Percentiles rank a stretch among this genome's conserved stretches.
Evolutionary conservation across 2,888 invertebrate species (phyloP).

Genomic region (Ophion ellenae): DNA sequence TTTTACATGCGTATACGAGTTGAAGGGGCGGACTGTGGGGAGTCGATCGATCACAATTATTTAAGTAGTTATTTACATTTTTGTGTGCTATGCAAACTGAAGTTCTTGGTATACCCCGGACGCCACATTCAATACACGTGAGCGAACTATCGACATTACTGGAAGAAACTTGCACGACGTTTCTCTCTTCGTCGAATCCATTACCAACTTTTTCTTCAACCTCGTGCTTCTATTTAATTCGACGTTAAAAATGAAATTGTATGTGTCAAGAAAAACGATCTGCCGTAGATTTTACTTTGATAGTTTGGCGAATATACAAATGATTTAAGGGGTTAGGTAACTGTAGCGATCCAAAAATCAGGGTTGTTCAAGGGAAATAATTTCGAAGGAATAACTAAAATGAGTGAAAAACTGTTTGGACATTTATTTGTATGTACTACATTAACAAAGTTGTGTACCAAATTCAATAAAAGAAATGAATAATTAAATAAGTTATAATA

Average conservation of each 20-base stretch:
- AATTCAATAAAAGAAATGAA: too few relatives aligned
- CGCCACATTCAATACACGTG: not conserved
- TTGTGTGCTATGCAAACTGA: not conserved
- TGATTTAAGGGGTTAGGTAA: not conserved
- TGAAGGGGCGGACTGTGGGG: constrained; percentile 19
- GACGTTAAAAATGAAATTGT: not conserved
- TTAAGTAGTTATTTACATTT: not conserved
- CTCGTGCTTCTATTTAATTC: not conserved
- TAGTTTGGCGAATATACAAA: not conserved
- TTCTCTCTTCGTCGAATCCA: not conserved
- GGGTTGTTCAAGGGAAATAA: too few relatives aligned
- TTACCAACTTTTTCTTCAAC: not conserved
- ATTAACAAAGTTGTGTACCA: too few relatives aligned
- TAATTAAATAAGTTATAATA: too few relatives aligned
- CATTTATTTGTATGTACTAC: too few relatives aligned
- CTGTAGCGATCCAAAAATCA: too few relatives aligned
- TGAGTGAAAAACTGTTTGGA: too few relatives aligned
- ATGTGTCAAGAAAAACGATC: too few relatives aligned
- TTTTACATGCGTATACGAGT: not conserved
- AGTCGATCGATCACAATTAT: not conserved
- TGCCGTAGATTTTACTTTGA: not conserved
- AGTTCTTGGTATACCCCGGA: not conserved
- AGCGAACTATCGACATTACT: not conserved
- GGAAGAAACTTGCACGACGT: not conserved
- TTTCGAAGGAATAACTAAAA: too few relatives aligned